Conservation (phyloP, 1,140 invertebrate species). For the Stegodyphus mimosarum region DNA sequence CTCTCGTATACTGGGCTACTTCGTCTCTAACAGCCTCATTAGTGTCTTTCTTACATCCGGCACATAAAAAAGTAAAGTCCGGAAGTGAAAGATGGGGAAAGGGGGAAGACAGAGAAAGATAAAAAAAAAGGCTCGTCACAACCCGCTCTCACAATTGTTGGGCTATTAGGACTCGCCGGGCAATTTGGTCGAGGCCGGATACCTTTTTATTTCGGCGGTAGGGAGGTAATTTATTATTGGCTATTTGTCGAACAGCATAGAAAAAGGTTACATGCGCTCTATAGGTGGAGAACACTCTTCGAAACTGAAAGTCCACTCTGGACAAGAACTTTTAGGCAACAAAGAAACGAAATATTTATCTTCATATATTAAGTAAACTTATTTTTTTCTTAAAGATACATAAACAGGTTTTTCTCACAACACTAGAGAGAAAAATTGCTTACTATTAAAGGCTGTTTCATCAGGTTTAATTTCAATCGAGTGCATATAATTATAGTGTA, state of each 20-base stretch:
- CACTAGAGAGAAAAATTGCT: no score
- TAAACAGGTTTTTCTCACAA: no score
- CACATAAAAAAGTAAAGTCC: slow-evolving; percentile 1
- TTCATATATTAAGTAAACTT: no score
- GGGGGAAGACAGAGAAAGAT: not conserved
- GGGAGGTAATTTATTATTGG: slow-evolving; percentile 19
- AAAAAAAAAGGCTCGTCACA: not conserved
- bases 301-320: no score
- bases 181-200: slow-evolving; percentile 18
- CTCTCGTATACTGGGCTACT: not conserved
- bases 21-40: slow-evolving; percentile 25
- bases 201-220: not conserved
- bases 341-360: no score
- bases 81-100: not conserved
- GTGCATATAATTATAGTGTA: no score
- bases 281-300: no score
- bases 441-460: no score
- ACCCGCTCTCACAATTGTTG: slow-evolving; percentile 14
- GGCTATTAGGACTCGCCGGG: slow-evolving; percentile 17
- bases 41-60: not conserved
- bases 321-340: no score
- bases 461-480: no score
- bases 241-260: slow-evolving; percentile 13
- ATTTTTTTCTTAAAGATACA: no score
- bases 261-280: no score